Evolutionary conservation across 2,888 invertebrate species (phyloP), one percentile per base, ranked within the genome.

Genomic region (Pandemis heparana): DNA sequence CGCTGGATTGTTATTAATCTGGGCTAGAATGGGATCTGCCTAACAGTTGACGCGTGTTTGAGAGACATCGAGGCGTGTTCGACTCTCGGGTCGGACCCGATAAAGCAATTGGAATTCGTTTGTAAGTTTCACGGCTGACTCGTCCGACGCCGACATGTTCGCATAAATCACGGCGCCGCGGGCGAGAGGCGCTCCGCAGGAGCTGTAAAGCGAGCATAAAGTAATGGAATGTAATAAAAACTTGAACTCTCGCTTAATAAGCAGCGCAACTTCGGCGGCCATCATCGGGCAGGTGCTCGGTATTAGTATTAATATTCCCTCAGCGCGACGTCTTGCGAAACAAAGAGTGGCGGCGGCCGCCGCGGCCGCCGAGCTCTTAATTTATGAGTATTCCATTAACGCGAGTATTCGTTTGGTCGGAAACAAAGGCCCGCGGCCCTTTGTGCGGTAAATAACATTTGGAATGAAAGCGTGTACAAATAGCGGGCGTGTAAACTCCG

Each of bases 361-460:
- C 39, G 65, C 67, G 48, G 53, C 16, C 16, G 69, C 56, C 16
- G 51, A 56, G 56, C 64, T 65, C 66, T 51, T 65, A 74, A 74
- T 74, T 70, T 69, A 74, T 74, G 74, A 65, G 74, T 69, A 69
- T 73, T 59, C 71, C 69, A 73, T 73, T 73, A 64, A 64, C 73
- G 73, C 68, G 72, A 63, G 73, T 51, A 62, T 38, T 53, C 62
- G 16, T 59, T 56, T n/a, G 53, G 59, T 39, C 18, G 48, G 65
- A 74, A 53, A 74, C 74, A 74, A 74, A 70, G 65, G 68, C 46
- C n/a, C 62, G 67, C 56, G 41, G 62, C 56, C 74, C 61, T 70
- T 70, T 74, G 74, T 74, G 69, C 61, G 39, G 51, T 74, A 74
- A 73, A 69, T 74, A 74, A 74, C 74, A 70, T 74, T 74, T 61